Base-by-base conservation (phyloP, 2,888 invertebrate species). In the Gymnocheta viridis region DNA sequence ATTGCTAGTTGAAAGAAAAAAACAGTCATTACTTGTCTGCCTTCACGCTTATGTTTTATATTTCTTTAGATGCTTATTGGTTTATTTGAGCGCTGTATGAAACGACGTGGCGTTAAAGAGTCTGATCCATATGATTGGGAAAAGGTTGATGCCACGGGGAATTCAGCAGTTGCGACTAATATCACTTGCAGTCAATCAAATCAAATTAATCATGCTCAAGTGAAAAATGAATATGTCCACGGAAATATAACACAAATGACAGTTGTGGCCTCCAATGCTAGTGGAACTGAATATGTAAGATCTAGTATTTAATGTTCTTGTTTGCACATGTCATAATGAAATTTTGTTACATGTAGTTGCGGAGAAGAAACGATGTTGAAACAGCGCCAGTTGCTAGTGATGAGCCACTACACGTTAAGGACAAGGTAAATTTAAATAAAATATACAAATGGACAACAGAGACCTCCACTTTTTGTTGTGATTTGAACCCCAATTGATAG, bases 61-160 rank as follows among this genome's bases (percentile, higher is more conserved):
- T 62, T 22, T 51, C 54, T 66, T 54, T 29, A 95, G 92, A 96
- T 98, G 96, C 93, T 99, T 88, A 95, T 96, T 66, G 95, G 96
- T 6, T 92, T 98, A 73, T 96, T 98, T 88, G 98, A 98, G 91
- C 93, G 98, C 29, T 98, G 98, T 92, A 98, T 98, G 96, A 97
- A 98, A 91, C 94, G 98, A 0, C 94, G 98, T 17, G 97, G 97
- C 27, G 97, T 99, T 10, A 95, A 96, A 87, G 96, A 98, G 85
- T 93, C 95, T 0, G 99, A 99, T 93, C 97, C 97, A 0, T 99
- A 96, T 91, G 99, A 99, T 91, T 99, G 99, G 98, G 99, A 99
- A 93, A 98, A 95, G 88, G 93, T 93, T 4, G 91, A 92, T 92
- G 85, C 87, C 2, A 86, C 87, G 47, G 86, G 89, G 24, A 87